Evolutionary conservation across 2,797 vertebrate genomes (phyloP), one percentile per base, ranked within the genome.

Genomic region (Myotis findleyi): DNA sequence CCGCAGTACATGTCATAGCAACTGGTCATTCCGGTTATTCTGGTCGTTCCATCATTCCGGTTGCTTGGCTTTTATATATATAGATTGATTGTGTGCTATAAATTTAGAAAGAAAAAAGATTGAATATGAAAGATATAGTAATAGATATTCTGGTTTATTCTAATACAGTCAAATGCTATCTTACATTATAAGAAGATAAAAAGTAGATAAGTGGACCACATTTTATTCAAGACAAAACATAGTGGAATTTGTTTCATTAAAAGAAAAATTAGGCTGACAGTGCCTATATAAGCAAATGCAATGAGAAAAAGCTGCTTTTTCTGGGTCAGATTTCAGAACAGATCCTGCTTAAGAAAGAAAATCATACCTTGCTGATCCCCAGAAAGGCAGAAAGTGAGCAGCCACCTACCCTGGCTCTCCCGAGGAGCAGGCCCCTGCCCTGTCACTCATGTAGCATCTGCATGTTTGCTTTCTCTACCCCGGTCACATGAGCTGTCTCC

Each of bases 161-260:
- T 76, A 75, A 25, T 57, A 77, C 1, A 75, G 53, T 57, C n/a
- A 83, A 68, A 82, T 94, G 44, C 44, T 95, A 6, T 88, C 92
- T 95, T 71, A 71, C 87, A 44, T 53, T 86, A 44, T 91, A 83
- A 30, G 79, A 53, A 79, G 14, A 30, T 69, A 71, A 88, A 72
- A 82, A 6, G 23, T 88, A 33, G 73, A 62, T 85, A 73, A 88
- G 21, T 93, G 18, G 59, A 94, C 11, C 44, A 53, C 30, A 59
- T 81, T 93, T 84, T 94, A 25, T 87, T 95, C 53, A 77, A 96
- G 81, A 92, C 30, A 84, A 91, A 96, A 87, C 33, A 91, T 77
- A 94, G 27, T 96, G 53, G 92, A 92, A 93, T 84, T n/a, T 95
- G 27, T 95, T 92, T 95, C 51, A 91, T 88, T 84, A 81, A 47